Conservation (phyloP, 2,113 vertebrate genomes). For the Pelecanoides urinatrix region DNA sequence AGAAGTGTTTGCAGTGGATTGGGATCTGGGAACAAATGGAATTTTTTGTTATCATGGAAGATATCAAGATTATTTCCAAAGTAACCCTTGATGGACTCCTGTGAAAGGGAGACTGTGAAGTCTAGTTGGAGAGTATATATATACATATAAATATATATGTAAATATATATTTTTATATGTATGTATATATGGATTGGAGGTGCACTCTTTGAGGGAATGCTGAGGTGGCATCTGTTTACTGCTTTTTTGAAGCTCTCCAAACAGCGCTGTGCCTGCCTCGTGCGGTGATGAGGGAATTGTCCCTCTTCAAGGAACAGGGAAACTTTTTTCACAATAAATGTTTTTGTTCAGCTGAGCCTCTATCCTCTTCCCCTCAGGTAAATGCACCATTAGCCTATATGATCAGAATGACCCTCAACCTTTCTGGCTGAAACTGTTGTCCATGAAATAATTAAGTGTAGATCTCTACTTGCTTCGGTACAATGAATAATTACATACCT, state of each 20-base stretch:
- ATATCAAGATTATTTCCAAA: conserved; percentile 20
- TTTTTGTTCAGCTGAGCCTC: background rate
- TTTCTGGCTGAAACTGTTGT: background rate
- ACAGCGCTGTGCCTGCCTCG: background rate
- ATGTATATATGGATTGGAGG: background rate
- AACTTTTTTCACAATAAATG: background rate
- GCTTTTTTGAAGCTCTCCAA: background rate
- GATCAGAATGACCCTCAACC: background rate
- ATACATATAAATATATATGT: background rate
- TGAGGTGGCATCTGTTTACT: background rate
- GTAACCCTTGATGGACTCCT: background rate
- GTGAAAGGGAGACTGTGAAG: background rate
- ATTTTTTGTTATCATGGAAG: background rate
- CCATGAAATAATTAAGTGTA: background rate
- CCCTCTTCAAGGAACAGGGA: background rate
- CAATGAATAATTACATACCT: background rate
- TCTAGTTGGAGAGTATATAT: background rate
- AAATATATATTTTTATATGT: background rate
- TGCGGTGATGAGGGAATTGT: background rate
- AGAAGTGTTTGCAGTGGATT: conserved; percentile 23
- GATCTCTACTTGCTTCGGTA: background rate
- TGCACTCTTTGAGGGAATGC: background rate
- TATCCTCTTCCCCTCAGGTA: background rate
- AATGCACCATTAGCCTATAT: background rate
- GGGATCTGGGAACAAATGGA: background rate